phyloP scores from a whole-genome alignment of 2,797 vertebrate species.

The Channallabes apus region DNA sequence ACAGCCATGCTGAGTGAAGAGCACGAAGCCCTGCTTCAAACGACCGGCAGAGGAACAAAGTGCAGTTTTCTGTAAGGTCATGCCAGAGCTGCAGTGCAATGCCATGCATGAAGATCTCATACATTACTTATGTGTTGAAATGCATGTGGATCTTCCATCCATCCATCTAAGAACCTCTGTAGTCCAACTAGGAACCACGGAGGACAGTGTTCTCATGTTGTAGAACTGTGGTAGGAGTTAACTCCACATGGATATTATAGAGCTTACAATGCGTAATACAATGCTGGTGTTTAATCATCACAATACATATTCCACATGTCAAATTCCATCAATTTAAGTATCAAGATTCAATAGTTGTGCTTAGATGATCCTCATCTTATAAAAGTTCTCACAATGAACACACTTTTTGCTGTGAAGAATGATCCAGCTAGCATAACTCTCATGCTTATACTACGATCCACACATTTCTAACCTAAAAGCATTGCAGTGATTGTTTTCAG shows the following conservation, averaged over 20 bases:
- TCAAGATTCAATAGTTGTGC: not conserved
- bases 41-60: too few species aligned
- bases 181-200: too few species aligned
- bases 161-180: too few species aligned
- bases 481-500: not conserved
- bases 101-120: not conserved
- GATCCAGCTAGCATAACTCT: too few species aligned
- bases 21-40: not conserved
- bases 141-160: not conserved
- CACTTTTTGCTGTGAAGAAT: too few species aligned
- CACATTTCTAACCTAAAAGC: not conserved
- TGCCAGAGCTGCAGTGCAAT: not conserved
- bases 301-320: not conserved
- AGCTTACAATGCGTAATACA: not conserved
- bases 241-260: not conserved
- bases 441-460: not conserved
- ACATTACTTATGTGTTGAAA: not conserved
- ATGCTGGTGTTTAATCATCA: not conserved
- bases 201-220: too few species aligned
- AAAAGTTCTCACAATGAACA: too few species aligned
- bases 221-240: too few species aligned
- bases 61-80: not conserved
- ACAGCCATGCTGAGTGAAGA: not conserved
- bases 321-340: not conserved
- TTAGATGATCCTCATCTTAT: not conserved